Base-by-base conservation (phyloP, 2,113 vertebrate species). In the Cyrtonyx montezumae region DNA sequence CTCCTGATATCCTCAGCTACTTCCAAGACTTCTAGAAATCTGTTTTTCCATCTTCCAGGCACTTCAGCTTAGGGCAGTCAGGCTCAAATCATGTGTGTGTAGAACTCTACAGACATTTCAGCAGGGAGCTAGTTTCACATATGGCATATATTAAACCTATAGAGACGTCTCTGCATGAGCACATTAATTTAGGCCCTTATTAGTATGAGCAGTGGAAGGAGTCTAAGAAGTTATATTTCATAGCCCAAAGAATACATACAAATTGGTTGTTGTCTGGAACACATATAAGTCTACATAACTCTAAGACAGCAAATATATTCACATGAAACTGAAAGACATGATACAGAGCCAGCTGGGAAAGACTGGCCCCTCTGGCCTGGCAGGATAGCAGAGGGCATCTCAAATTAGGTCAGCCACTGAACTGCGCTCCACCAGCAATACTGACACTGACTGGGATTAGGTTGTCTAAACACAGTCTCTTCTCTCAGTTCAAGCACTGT, bases 21-120 rank as follows among this genome's bases (percentile, higher is more conserved):
- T 23, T 10, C 63, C 45, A 62, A 56, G 26, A 34, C 45, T 76
- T 74, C 17, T 5, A 49, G 40, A 59, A 88, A 84, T 66, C 26
- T 61, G 11, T 49, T 70, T 62, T 66, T 66, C 40, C 23, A 40
- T 71, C 49, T 26, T 61, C 71, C 40, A 34, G 28, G n/a, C n/a
- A 45, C 9, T 18, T 82, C 77, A 62, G 15, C 46, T 45, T 67
- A 37, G 78, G 18, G 26, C 32, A 78, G 16, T 46, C 36, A 16
- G 19, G 32, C 53, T 73, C 11, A 62, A 67, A 42, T 49, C 16
- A 62, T 0, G 0, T 49, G 53, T 17, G 25, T 14, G 30, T 26
- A 78, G n/a, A 55, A 75, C 43, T 67, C 65, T 65, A 61, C 46
- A 49, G 32, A 36, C 68, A 40, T 49, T 67, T 80, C 40, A 80